These are phyloP conservation scores for Cryptotermes secundus DNA, from an alignment of 1,140 invertebrate species.

Conservation along the genomic window DNA sequence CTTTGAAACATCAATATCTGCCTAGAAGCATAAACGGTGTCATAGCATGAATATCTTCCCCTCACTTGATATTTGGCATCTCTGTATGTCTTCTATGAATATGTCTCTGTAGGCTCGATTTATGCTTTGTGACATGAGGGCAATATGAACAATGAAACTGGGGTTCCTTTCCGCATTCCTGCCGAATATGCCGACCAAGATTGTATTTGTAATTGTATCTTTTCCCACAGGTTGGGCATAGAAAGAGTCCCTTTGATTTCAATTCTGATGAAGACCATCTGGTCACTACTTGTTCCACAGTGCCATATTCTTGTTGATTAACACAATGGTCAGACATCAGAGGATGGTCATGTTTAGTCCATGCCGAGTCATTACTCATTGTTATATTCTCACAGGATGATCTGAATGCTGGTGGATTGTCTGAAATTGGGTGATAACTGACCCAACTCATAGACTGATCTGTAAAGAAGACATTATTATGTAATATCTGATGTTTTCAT, in stretches of 20 bases:
- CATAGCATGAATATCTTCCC: no score
- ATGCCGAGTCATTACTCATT: neutral
- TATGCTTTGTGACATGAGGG: conserved; percentile 37
- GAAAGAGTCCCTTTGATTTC: conserved; percentile 38
- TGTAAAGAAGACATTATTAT: no score
- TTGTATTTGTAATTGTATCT: conserved; percentile 53
- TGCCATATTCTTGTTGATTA: neutral
- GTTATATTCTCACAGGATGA: neutral
- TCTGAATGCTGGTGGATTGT: neutral
- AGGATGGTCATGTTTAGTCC: neutral
- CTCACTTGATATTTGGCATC: neutral
- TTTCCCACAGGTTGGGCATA: conserved; percentile 50
- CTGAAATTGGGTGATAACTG: neutral
- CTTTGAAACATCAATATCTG: no score
- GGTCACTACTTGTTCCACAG: neutral
- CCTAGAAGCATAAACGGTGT: no score
- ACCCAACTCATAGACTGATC: neutral
- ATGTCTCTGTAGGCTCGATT: conserved; percentile 39
- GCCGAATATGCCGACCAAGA: conserved; percentile 54
- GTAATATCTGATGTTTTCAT: no score
- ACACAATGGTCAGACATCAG: neutral
- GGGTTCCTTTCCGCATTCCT: no score
- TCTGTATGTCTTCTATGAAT: conserved; percentile 9
- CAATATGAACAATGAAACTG: conserved; percentile 49
- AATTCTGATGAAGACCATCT: conserved; percentile 35